Evolutionary conservation across 2,797 vertebrate species (phyloP), one percentile per base, ranked within the genome.

Genomic region (Tapera naevia): DNA sequence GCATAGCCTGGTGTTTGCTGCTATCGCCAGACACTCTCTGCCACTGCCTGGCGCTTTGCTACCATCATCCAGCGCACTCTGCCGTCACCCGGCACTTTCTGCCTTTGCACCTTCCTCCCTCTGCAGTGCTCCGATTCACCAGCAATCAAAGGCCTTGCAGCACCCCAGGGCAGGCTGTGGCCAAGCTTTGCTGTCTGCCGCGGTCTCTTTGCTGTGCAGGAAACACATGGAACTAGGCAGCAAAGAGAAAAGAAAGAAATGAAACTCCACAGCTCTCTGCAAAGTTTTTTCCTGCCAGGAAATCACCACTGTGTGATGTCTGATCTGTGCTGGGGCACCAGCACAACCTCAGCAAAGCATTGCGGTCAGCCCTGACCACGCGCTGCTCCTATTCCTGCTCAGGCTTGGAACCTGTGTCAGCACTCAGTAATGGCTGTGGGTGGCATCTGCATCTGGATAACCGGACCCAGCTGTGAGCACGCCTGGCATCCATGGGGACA

Each of bases 301-400:
- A 54, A 54, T 56, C 24, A 7, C 24, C 30, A 2, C 45, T 43
- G 43, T 16, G 15, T 16, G 65, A 27, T 60, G 51, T 37, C 50
- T 0, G 2, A 61, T 50, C 39, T 22, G 10, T 25, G 37, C 28
- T n/a, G 37, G 56, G 39, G 48, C 56, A 85, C 23, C 62, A 13
- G 28, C 1, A 0, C 22, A 24, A 67, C 46, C 17, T 80, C 51
- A 39, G 72, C 41, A 90, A 35, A 80, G 27, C 48, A 7, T 19
- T 43, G 3, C 4, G 46, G n/a, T 4, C 2, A 48, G 65, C 60
- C 9, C 53, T 74, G 88, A 83, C 61, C 35, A 1, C 2, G 2
- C 8, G 12, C 70, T 86, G 86, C 91, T 86, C 73, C 80, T 92
- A n/a, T 67, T 70, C 72, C 73, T 86, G 94, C 53, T 61, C 76